Percentiles rank a stretch among this genome's conserved stretches.
Evolutionary conservation across 1,140 invertebrate species (phyloP).

Genomic region (Conus ventricosus): DNA sequence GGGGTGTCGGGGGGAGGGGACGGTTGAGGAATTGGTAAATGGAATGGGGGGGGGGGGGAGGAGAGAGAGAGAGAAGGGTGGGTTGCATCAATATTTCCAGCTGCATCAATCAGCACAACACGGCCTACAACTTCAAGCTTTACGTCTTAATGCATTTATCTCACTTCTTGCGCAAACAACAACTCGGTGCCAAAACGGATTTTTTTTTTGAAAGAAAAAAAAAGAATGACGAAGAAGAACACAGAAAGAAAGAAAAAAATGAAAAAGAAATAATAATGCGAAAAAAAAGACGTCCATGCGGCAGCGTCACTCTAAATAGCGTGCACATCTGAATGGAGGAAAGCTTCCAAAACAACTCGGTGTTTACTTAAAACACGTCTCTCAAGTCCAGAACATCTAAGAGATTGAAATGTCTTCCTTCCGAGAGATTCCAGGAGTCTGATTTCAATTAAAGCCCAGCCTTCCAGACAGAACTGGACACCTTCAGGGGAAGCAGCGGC

Average conservation of each 20-base stretch:
- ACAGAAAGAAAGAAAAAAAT: neutral
- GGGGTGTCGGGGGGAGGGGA: too few relatives aligned
- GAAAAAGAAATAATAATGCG: neutral
- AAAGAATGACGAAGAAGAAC: too few relatives aligned
- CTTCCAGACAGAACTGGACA: too few relatives aligned
- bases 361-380: neutral
- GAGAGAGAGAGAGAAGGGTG: too few relatives aligned
- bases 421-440: too few relatives aligned
- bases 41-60: too few relatives aligned
- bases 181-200: neutral
- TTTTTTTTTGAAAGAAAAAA: too few relatives aligned
- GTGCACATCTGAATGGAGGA: neutral
- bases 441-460: too few relatives aligned
- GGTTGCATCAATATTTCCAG: neutral
- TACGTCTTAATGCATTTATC: conserved; percentile 3
- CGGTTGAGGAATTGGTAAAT: too few relatives aligned
- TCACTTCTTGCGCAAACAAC: neutral
- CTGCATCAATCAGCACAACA: neutral
- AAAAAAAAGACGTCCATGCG: neutral
- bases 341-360: neutral
- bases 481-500: too few relatives aligned
- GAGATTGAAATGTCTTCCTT: too few relatives aligned
- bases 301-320: neutral
- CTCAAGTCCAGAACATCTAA: neutral
- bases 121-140: neutral